Base-by-base conservation (phyloP, 2,888 invertebrate genomes). In the Neoscelio sp. region DNA sequence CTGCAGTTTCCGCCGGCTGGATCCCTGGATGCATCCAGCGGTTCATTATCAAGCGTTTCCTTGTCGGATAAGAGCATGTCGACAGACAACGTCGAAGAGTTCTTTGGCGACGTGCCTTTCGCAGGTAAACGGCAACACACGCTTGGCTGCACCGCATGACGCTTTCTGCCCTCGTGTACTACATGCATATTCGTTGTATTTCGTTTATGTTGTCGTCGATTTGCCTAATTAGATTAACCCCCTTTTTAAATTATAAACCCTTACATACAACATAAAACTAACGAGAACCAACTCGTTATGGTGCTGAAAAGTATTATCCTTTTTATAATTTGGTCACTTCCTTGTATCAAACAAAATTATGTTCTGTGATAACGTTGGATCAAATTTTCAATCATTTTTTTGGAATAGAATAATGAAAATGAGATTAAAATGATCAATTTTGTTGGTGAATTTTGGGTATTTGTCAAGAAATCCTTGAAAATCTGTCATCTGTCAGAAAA, bases 11-110 rank as follows among this genome's bases (percentile, higher is more conserved):
- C 90, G 76, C 92, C 91, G 58, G 86, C 87, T 73, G 89, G 88
- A 65, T 89, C 90, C 58, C 85, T 91, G 82, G 92, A 92, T 81
- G 92, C 92, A 50, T 95, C 95, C 82, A 95, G 95, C 83, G 95
- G 95, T 52, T 96, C 96, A 5, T 93, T 96, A 68, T 94, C 94
- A 82, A 94, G 94, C 87, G 93, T 95, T 50, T 94, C 94, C 1
- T 91, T 94, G 50, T 94, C 94, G 71, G 95, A 96, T 89, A 92
- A 93, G 87, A 96, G 96, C 88, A 95, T 95, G 82, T 95, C 95
- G 82, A 95, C 95, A 3, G 96, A 96, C 91, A 95, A 95, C 92
- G 95, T 96, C 73, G 96, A 96, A 91, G 96, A 96, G 91, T 96
- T 94, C 90, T 94, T 96, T 82, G 95, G 95, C 77, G 97, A 97